Conservation (phyloP, 53 echinoderm and acorn worm species). For the Patiria pectinifera region DNA sequence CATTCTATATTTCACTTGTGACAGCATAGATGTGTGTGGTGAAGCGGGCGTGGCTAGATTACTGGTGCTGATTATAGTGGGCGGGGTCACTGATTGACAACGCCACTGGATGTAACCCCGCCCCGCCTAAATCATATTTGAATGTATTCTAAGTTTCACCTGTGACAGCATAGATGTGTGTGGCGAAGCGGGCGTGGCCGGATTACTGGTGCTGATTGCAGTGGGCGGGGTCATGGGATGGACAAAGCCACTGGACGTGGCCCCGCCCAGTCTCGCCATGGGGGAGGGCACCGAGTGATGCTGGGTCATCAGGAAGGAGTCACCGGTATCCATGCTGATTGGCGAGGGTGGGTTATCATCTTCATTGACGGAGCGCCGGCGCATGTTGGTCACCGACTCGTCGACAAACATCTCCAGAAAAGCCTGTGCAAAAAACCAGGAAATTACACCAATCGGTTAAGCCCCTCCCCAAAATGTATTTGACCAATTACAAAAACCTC, state of each 20-base stretch:
- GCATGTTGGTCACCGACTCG: conserved; percentile 75
- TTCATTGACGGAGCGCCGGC: conserved; percentile 77
- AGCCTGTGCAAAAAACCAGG: conserved; percentile 43
- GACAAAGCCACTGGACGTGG: conserved; percentile 74
- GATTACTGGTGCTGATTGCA: conserved; percentile 80
- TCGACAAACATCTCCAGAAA: conserved; percentile 96
- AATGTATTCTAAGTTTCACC: background rate
- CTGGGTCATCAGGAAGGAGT: conserved; percentile 69
- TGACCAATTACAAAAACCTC: background rate
- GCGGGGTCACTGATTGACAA: conserved; percentile 87
- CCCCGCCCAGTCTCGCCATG: conserved; percentile 73
- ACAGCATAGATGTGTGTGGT: conserved; percentile 88
- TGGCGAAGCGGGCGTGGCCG: conserved; percentile 95
- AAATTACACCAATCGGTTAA: too few relatives aligned
- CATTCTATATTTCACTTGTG: conserved; percentile 41
- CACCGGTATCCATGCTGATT: conserved; percentile 79
- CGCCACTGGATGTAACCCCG: conserved; percentile 65
- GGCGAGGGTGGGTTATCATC: conserved; percentile 95
- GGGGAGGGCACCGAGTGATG: conserved; percentile 81
- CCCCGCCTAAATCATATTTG: conserved; percentile 65
- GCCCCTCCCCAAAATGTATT: background rate
- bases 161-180: conserved; percentile 88
- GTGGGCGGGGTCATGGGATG: conserved; percentile 88
- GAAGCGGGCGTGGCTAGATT: conserved; percentile 96
- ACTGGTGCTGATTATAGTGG: conserved; percentile 73